phyloP scores from a whole-genome alignment of 64 coral and sea anemone species.

The Actinia tenebrosa region DNA sequence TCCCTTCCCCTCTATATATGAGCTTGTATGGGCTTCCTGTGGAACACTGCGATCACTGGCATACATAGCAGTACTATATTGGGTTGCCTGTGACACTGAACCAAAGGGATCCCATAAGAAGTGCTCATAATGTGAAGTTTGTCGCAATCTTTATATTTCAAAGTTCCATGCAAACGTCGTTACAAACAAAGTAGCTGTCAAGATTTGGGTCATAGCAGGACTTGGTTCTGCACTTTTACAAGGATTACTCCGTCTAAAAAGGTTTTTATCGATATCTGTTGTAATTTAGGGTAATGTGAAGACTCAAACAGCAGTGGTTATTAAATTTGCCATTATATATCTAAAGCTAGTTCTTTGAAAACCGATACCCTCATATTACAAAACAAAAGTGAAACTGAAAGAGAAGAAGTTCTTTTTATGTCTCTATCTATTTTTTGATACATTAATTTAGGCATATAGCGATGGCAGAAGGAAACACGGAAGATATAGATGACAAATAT shows the following conservation, averaged over 20 bases:
- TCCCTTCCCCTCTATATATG: too few relatives aligned
- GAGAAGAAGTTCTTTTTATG: neutral
- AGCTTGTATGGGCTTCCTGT: too few relatives aligned
- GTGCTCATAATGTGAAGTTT: too few relatives aligned
- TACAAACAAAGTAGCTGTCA: neutral
- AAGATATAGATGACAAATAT: slow-evolving; percentile 26
- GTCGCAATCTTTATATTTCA: too few relatives aligned
- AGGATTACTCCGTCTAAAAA: slow-evolving; percentile 29
- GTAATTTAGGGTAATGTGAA: neutral
- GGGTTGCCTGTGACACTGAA: too few relatives aligned
- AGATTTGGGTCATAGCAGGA: slow-evolving; percentile 5
- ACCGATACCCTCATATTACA: neutral
- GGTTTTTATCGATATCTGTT: slow-evolving; percentile 6
- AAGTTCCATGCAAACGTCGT: too few relatives aligned
- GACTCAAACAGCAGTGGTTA: neutral
- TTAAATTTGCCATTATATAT: too few relatives aligned
- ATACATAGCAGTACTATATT: too few relatives aligned
- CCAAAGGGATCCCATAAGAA: neutral
- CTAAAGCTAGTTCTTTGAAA: too few relatives aligned
- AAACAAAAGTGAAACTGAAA: slow-evolving; percentile 2
- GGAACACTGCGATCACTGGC: too few relatives aligned
- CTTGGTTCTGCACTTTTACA: slow-evolving; percentile 25
- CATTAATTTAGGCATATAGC: slow-evolving; percentile 9
- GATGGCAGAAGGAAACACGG: slow-evolving; percentile 48
- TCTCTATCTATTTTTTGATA: neutral